These are phyloP conservation scores for Pyrgilauda ruficollis DNA, from an alignment of 2,113 vertebrate genomes.

Conservation along the genomic window DNA sequence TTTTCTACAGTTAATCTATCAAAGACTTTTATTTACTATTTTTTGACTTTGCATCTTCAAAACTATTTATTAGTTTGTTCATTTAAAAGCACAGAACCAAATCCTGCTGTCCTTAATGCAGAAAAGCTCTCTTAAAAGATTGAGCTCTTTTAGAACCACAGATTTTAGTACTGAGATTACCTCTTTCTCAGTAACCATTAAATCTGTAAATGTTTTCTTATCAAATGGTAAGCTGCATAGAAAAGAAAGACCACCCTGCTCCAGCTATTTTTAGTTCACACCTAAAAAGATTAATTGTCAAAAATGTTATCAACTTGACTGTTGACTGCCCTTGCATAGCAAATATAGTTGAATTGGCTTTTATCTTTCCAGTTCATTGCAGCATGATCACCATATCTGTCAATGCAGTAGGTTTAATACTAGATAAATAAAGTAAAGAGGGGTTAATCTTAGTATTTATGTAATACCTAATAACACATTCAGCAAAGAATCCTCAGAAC, in stretches of 20 bases:
- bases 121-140: neutral
- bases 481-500: neutral
- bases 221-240: neutral
- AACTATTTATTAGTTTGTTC: constrained; percentile 11
- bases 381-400: neutral
- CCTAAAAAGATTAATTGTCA: neutral
- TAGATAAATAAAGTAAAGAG: neutral
- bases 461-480: neutral
- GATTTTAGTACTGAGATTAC: neutral
- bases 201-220: neutral
- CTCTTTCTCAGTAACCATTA: neutral
- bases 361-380: neutral
- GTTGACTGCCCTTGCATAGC: neutral
- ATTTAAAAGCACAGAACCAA: constrained; percentile 10
- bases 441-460: constrained; percentile 5
- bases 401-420: neutral
- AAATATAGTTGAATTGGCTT: neutral
- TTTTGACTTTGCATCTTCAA: constrained; percentile 32
- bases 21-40: constrained; percentile 46
- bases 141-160: neutral
- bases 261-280: neutral
- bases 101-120: neutral
- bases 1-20: constrained; percentile 43
- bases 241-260: neutral
- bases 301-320: neutral